Percentiles rank a stretch among this genome's conserved stretches.
Evolutionary conservation across 2,113 vertebrate species (phyloP).

Genomic region (Tragelaphus imberbis): DNA sequence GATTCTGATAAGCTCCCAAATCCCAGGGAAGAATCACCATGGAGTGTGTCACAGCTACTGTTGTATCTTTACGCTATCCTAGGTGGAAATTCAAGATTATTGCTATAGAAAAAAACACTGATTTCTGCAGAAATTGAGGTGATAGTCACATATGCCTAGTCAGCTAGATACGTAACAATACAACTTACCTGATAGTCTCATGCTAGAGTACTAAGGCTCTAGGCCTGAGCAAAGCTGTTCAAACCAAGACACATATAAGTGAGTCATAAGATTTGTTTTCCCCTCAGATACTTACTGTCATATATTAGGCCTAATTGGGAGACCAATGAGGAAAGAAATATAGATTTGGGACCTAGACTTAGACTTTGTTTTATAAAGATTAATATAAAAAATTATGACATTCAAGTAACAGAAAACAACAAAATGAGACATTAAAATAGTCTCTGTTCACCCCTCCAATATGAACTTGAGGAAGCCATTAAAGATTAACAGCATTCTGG

Average conservation of each 20-base stretch:
- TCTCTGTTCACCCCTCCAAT: background rate
- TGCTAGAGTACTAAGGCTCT: background rate
- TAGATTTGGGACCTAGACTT: slow-evolving; percentile 16
- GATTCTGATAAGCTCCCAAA: slow-evolving; percentile 75
- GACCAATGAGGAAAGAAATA: slow-evolving; percentile 42
- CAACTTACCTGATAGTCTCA: slow-evolving; percentile 17
- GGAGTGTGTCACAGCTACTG: background rate
- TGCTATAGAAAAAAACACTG: background rate
- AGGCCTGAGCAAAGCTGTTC: slow-evolving; percentile 29
- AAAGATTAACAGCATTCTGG: slow-evolving; percentile 41
- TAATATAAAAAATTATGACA: slow-evolving; percentile 41
- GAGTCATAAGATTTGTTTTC: slow-evolving; percentile 43
- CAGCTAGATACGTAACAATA: background rate
- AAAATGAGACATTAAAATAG: slow-evolving; percentile 42
- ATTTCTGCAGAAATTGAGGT: slow-evolving; percentile 17
- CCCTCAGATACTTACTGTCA: slow-evolving; percentile 14
- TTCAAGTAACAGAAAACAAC: slow-evolving; percentile 25
- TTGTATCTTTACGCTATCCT: background rate
- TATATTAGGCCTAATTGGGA: slow-evolving; percentile 25
- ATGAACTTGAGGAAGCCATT: slow-evolving; percentile 21
- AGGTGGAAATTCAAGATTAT: background rate
- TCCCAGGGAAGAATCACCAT: slow-evolving; percentile 54
- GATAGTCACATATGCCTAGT: background rate
- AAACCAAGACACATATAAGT: slow-evolving; percentile 37
- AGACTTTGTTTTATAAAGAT: slow-evolving; percentile 32